Conservation (phyloP, 2,113 vertebrate species). For the Notothenia rossii region DNA sequence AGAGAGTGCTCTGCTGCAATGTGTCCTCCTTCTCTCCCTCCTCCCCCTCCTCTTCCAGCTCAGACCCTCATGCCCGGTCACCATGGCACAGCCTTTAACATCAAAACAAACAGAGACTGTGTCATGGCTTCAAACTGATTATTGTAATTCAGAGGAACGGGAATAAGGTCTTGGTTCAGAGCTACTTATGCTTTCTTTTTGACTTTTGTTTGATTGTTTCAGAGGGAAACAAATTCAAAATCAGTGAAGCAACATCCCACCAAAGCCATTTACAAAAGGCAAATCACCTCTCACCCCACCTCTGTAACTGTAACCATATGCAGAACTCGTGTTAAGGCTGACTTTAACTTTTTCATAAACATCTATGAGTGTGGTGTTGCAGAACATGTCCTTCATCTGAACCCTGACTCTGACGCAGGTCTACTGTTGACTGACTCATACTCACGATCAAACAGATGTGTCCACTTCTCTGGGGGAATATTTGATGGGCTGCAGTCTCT, state of each 20-base stretch:
- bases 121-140: constrained; percentile 9
- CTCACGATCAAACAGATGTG: constrained; percentile 42
- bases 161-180: neutral
- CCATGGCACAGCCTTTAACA: constrained; percentile 47
- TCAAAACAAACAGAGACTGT: constrained; percentile 52
- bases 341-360: constrained; percentile 22
- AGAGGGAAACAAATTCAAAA: neutral
- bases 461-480: constrained; percentile 30
- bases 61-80: neutral
- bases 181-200: constrained; percentile 5
- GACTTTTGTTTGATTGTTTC: constrained; percentile 21
- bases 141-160: constrained; percentile 22
- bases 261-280: neutral
- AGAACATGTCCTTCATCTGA: constrained; percentile 36
- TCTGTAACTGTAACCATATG: constrained; percentile 34
- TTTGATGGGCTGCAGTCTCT: constrained; percentile 9
- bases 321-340: constrained; percentile 13
- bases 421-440: constrained; percentile 26
- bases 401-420: constrained; percentile 44
- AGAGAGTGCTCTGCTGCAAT: neutral
- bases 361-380: constrained; percentile 30
- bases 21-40: neutral
- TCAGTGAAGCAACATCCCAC: neutral
- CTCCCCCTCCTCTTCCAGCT: neutral
- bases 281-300: constrained; percentile 4